Evolutionary conservation across 2,113 vertebrate species (phyloP).

Genomic region (Machaerirhynchus nigripectus): DNA sequence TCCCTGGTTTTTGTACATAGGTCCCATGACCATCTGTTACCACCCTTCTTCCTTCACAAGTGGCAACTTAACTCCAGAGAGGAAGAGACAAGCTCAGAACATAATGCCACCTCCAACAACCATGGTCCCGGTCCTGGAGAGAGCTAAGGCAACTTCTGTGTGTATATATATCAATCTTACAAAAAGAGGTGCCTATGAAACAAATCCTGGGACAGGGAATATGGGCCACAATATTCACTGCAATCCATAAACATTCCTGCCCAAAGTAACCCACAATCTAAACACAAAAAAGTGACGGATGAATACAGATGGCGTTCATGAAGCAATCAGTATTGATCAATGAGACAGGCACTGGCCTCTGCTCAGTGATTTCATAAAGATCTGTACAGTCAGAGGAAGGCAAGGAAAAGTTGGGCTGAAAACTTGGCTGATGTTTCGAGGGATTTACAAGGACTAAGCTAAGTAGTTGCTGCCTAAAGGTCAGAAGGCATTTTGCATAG

Average conservation of each 20-base stretch:
- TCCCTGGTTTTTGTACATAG: background rate
- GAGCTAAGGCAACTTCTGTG: background rate
- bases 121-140: fast-evolving
- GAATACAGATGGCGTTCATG: background rate
- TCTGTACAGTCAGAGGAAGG: background rate
- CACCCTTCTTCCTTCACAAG: background rate
- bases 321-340: background rate
- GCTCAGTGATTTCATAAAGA: background rate
- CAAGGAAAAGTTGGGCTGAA: background rate
- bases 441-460: background rate
- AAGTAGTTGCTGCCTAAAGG: background rate
- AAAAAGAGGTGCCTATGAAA: background rate
- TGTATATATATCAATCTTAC: background rate
- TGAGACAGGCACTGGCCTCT: background rate
- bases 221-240: background rate
- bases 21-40: background rate
- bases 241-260: background rate
- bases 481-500: background rate
- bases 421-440: background rate
- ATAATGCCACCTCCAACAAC: background rate
- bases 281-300: background rate
- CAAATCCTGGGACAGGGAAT: background rate
- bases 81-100: background rate
- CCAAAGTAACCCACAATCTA: background rate
- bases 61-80: background rate